These are phyloP conservation scores for Himalopsyche kuldschensis DNA, from an alignment of 2,888 invertebrate species.

Conservation along the genomic window DNA sequence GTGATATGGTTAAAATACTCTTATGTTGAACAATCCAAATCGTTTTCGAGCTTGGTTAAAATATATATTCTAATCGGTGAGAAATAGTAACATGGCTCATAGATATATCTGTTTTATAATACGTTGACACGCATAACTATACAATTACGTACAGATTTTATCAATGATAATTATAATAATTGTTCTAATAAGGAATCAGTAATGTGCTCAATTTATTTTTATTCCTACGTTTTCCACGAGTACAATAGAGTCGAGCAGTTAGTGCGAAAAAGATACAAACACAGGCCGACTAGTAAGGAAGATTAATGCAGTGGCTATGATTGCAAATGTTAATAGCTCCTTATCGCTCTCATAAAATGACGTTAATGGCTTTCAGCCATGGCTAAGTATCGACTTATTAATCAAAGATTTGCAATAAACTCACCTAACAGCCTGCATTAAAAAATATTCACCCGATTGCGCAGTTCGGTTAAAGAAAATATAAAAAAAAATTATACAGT, in stretches of 20 bases:
- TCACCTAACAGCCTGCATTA: neutral
- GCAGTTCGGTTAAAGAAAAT: neutral
- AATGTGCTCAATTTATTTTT: neutral
- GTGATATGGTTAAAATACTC: too few species aligned
- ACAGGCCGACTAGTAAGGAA: neutral
- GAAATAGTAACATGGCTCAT: too few species aligned
- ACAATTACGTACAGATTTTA: neutral
- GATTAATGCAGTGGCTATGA: neutral
- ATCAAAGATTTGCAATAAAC: neutral
- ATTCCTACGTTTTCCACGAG: neutral
- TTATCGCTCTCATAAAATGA: neutral
- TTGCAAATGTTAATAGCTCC: neutral
- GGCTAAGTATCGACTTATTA: neutral
- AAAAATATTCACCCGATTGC: neutral
- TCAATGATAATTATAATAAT: neutral
- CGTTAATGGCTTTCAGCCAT: neutral
- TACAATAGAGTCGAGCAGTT: neutral
- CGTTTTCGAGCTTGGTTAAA: too few species aligned
- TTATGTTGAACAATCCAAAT: too few species aligned
- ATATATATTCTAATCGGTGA: too few species aligned
- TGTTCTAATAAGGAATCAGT: neutral
- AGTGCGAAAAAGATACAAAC: too few species aligned
- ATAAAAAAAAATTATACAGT: too few species aligned
- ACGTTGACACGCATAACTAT: neutral
- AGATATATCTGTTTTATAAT: too few species aligned